phyloP scores from a whole-genome alignment of 2,797 vertebrate genomes.

The Falco concolor region DNA sequence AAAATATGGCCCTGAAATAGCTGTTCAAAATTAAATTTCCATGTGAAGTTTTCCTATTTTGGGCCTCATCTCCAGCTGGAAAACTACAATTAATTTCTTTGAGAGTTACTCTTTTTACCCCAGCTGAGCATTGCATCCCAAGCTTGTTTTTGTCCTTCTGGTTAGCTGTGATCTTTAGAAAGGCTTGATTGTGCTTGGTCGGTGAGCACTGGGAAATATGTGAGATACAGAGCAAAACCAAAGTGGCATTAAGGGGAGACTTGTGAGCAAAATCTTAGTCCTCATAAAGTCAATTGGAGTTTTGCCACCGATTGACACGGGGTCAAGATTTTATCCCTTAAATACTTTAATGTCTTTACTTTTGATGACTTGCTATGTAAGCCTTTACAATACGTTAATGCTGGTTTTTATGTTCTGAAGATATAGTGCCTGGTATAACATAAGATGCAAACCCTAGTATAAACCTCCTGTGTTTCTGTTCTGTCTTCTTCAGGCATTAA shows the following conservation, averaged over 20 bases:
- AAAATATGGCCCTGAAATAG: conserved; percentile 34
- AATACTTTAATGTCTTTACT: not conserved
- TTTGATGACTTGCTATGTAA: not conserved
- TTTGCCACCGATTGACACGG: not conserved
- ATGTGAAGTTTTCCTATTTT: conserved; percentile 4
- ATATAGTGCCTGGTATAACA: not conserved
- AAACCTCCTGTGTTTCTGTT: conserved; percentile 37
- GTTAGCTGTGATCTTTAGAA: conserved; percentile 7
- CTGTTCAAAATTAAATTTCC: conserved; percentile 41
- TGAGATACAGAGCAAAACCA: not conserved
- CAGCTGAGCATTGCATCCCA: not conserved
- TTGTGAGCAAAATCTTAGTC: not conserved
- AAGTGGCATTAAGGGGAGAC: not conserved
- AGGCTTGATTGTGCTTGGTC: not conserved
- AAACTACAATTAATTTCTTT: conserved; percentile 29
- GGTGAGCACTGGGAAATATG: not conserved
- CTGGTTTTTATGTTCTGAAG: not conserved
- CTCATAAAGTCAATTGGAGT: conserved; percentile 7
- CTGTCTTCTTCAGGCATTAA: conserved; percentile 37
- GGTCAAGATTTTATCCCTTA: not conserved
- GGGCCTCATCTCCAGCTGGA: conserved; percentile 19
- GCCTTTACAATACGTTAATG: not conserved
- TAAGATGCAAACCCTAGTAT: not conserved
- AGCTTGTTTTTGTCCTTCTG: not conserved
- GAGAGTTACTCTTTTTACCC: conserved; percentile 18